Percentiles rank a stretch among this genome's conserved stretches.
Conservation (phyloP, 2,888 invertebrate genomes). For the Orthosia gracilis region DNA sequence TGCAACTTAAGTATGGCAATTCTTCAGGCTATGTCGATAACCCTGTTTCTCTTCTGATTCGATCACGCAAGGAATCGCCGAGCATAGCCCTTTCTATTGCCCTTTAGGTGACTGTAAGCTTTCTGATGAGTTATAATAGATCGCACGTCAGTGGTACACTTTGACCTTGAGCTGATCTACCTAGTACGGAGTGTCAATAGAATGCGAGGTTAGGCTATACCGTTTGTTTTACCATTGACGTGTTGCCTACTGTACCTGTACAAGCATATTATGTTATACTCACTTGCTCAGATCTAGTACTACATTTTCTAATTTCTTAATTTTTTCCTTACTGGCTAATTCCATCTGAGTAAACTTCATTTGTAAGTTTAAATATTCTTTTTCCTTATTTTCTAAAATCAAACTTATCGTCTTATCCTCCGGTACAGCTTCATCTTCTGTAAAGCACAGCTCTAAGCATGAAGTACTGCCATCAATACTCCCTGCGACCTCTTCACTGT, state of each 20-base stretch:
- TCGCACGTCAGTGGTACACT: too few relatives aligned
- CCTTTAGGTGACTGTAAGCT: too few relatives aligned
- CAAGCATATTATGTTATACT: slow-evolving; percentile 61
- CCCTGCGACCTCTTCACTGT: slow-evolving; percentile 87
- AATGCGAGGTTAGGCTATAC: too few relatives aligned
- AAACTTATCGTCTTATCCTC: slow-evolving; percentile 82
- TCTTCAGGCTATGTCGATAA: too few relatives aligned
- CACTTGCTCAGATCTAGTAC: slow-evolving; percentile 93
- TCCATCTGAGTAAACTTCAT: slow-evolving; percentile 89
- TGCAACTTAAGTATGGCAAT: too few relatives aligned
- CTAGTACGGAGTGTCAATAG: too few relatives aligned
- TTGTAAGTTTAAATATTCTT: slow-evolving; percentile 89
- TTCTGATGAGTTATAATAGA: too few relatives aligned
- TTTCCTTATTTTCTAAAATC: slow-evolving; percentile 86
- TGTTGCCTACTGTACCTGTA: not conserved
- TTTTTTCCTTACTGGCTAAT: slow-evolving; percentile 85
- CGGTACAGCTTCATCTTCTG: slow-evolving; percentile 85
- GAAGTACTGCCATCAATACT: slow-evolving; percentile 89
- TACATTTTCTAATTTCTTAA: slow-evolving; percentile 88
- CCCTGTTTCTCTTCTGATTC: too few relatives aligned
- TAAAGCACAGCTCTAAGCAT: slow-evolving; percentile 88
- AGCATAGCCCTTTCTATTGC: too few relatives aligned
- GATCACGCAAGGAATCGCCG: too few relatives aligned
- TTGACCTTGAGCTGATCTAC: too few relatives aligned
- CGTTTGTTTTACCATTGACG: not conserved